phyloP scores from a whole-genome alignment of 1,140 invertebrate species.

The Zophobas atratus region DNA sequence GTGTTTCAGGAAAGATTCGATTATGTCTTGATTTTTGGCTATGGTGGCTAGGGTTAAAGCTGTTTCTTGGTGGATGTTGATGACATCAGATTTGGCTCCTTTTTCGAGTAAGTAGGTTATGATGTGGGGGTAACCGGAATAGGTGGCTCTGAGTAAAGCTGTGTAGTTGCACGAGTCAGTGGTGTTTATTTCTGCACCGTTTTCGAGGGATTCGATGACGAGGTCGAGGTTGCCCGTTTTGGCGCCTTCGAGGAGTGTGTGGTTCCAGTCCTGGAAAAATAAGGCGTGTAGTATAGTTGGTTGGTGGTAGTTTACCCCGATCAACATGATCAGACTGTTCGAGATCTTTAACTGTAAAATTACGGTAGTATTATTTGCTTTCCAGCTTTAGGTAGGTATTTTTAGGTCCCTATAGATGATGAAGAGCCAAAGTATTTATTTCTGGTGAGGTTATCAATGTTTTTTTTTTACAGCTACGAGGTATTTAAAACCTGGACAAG shows the following conservation, averaged over 20 bases:
- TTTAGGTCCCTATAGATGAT: no score
- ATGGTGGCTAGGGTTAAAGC: neutral
- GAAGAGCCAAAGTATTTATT: no score
- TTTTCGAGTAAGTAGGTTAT: neutral
- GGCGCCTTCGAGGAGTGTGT: neutral
- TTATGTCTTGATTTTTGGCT: neutral
- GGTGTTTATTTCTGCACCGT: neutral
- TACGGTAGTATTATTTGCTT: no score
- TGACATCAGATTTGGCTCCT: neutral
- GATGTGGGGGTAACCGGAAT: neutral
- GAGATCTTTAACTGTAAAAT: no score
- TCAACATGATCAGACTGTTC: no score
- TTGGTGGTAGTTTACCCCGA: no score
- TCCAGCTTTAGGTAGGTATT: no score
- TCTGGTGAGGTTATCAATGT: no score
- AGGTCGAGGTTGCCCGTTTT: neutral
- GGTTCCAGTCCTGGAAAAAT: neutral
- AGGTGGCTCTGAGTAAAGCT: neutral
- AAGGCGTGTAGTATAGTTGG: no score
- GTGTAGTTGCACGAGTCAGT: neutral
- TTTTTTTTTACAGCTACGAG: no score
- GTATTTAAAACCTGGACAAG: no score
- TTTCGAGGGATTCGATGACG: neutral
- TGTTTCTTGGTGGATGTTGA: neutral
- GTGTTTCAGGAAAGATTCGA: neutral